These are phyloP conservation scores for Lucifuga dentata DNA, from an alignment of 2,113 vertebrate genomes.

Conservation along the genomic window DNA sequence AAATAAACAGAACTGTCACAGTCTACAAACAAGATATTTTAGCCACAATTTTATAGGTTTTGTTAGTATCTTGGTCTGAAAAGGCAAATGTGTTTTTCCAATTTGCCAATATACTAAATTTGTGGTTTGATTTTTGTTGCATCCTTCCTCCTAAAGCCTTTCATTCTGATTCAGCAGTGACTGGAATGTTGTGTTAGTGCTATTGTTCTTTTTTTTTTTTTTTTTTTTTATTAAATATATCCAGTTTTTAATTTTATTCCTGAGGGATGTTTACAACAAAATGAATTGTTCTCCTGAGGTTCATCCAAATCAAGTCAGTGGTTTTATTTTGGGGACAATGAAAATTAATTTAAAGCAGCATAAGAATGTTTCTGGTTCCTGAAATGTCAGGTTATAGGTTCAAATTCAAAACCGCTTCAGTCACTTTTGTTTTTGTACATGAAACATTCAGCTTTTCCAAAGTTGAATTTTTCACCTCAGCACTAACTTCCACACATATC, in stretches of 20 bases:
- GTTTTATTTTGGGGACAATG: not conserved
- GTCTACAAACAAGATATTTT: slow-evolving; percentile 1
- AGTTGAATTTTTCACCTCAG: too few species aligned
- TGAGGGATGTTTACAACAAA: slow-evolving; percentile 13
- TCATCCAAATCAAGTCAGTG: not conserved
- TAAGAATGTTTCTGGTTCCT: too few species aligned
- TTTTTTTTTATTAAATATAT: slow-evolving; percentile 22
- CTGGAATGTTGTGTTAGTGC: slow-evolving; percentile 2
- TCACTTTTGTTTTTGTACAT: not conserved
- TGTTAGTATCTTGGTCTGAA: not conserved
- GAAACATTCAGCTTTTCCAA: too few species aligned
- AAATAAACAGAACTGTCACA: not conserved
- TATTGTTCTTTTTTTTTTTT: too few species aligned
- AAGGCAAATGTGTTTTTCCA: slow-evolving; percentile 10
- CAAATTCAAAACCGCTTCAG: slow-evolving; percentile 13
- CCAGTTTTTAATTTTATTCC: slow-evolving; percentile 17
- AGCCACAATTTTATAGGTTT: slow-evolving; percentile 1
- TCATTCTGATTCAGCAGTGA: slow-evolving; percentile 11
- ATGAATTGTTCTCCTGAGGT: not conserved
- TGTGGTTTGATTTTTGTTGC: not conserved
- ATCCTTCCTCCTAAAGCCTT: slow-evolving; percentile 12
- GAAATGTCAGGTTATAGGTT: too few species aligned
- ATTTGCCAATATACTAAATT: slow-evolving; percentile 1
- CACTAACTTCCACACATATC: slow-evolving; percentile 36
- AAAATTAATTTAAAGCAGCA: too few species aligned